Base-by-base conservation (phyloP, 1,140 invertebrate species). In the Plectrocnemia conspersa region DNA sequence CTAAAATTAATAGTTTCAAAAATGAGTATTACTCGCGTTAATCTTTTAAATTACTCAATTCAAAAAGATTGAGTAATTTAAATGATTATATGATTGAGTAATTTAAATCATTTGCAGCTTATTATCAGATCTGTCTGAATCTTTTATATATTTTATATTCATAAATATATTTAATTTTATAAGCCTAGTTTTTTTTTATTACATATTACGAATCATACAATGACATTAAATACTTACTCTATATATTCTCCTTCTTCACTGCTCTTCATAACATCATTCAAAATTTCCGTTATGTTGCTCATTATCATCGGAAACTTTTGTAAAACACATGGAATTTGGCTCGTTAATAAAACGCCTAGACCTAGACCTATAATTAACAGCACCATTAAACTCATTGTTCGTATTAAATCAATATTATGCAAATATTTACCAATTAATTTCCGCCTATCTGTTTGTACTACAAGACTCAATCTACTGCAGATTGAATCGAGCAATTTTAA, bases 191-290 rank as follows among this genome's bases (percentile, higher is more conserved):
- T n/a, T n/a, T n/a, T n/a, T n/a, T n/a, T n/a, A n/a, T n/a, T n/a
- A n/a, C n/a, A n/a, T n/a, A n/a, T n/a, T n/a, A n/a, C n/a, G n/a
- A n/a, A n/a, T n/a, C n/a, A n/a, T n/a, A n/a, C n/a, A n/a, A n/a
- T n/a, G n/a, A n/a, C n/a, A n/a, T n/a, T n/a, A n/a, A n/a, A 29
- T 27, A 77, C 83, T 84, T 75, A 89, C 85, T 88, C 85, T 35
- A 82, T 68, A 63, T 78, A 78, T 61, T 67, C 68, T 11, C 82
- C 82, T 56, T 76, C 79, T 11, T 89, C 84, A 63, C 89, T 86
- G 42, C 75, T 78, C 64, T 81, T 83, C 65, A 82, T 85, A 40
- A 96, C 82, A 68, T 97, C 93, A 72, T 93, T 89, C 32, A 97
- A 71, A 5, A 88, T 83, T 74, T 93, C 88, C 22, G 87, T 81